Percentiles rank a stretch among this genome's conserved stretches.
Evolutionary conservation across 2,797 vertebrate species (phyloP).

Genomic region (Pseudochaenichthys georgianus): DNA sequence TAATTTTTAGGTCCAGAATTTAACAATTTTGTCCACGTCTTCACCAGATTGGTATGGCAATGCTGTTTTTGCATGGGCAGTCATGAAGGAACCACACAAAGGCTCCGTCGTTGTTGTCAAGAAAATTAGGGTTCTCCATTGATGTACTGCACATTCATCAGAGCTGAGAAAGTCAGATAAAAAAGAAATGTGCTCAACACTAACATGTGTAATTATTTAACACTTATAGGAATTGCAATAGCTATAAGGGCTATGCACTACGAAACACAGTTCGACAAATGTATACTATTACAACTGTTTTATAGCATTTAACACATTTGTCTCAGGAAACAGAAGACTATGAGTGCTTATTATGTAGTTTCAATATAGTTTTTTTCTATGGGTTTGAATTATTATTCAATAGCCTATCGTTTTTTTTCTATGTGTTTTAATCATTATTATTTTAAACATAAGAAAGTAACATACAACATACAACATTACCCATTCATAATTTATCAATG

Average conservation of each 20-base stretch:
- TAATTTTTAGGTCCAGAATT: not conserved
- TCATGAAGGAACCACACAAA: slow-evolving; percentile 31
- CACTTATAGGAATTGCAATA: too few species aligned
- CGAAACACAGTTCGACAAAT: too few species aligned
- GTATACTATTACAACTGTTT: not conserved
- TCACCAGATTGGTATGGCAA: slow-evolving; percentile 53
- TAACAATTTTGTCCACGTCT: not conserved
- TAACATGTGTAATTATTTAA: too few species aligned
- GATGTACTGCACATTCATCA: not conserved
- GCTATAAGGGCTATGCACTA: too few species aligned
- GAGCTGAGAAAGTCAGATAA: not conserved
- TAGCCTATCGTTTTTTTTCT: too few species aligned
- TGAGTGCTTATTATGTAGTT: not conserved
- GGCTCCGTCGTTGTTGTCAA: not conserved
- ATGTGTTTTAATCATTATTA: too few species aligned
- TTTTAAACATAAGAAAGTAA: not conserved
- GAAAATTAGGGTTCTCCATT: slow-evolving; percentile 4
- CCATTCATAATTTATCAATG: not conserved
- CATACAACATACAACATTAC: not conserved
- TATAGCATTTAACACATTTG: not conserved
- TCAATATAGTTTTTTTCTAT: too few species aligned
- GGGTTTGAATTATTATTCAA: not conserved
- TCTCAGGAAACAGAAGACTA: not conserved
- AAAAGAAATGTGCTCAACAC: not conserved
- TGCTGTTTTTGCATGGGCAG: slow-evolving; percentile 43